Conservation (phyloP, 1,140 invertebrate species). For the Pachyrhynchus sulphureomaculatus region DNA sequence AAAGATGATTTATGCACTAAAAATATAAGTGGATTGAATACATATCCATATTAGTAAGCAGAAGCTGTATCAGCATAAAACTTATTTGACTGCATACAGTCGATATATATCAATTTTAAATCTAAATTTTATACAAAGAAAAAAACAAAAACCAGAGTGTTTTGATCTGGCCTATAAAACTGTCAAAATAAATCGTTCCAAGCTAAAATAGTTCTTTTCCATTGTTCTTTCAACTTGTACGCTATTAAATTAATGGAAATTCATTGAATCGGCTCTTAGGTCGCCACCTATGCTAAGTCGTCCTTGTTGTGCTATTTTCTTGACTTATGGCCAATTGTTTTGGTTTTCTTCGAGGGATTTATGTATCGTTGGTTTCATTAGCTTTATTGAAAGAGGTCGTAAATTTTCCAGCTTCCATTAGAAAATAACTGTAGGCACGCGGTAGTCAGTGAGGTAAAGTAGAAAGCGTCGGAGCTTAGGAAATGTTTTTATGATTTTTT, state of each 20-base stretch:
- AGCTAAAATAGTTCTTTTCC: constrained; percentile 7
- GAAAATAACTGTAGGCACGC: constrained; percentile 38
- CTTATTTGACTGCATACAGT: too few species aligned
- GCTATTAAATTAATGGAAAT: constrained; percentile 23
- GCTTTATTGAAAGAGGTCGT: constrained; percentile 47
- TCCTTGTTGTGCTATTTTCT: constrained; percentile 36
- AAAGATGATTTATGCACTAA: too few species aligned
- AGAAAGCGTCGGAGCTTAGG: too few species aligned
- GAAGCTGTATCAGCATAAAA: too few species aligned
- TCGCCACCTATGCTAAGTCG: constrained; percentile 30
- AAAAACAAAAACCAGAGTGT: background rate
- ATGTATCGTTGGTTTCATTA: constrained; percentile 45
- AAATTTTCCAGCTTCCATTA: constrained; percentile 45
- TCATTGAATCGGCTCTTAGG: constrained; percentile 6
- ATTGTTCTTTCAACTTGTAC: constrained; percentile 11
- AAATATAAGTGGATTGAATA: too few species aligned
- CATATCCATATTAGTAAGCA: too few species aligned
- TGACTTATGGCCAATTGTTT: constrained; percentile 36
- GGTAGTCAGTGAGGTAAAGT: background rate
- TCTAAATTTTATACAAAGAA: too few species aligned
- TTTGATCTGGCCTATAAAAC: constrained; percentile 12
- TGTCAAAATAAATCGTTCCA: constrained; percentile 13
- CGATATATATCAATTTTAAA: too few species aligned
- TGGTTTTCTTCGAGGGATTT: constrained; percentile 39
- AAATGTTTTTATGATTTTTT: too few species aligned